Base-by-base conservation (phyloP, 1,140 invertebrate genomes). In the Harlomillsia oculata region DNA sequence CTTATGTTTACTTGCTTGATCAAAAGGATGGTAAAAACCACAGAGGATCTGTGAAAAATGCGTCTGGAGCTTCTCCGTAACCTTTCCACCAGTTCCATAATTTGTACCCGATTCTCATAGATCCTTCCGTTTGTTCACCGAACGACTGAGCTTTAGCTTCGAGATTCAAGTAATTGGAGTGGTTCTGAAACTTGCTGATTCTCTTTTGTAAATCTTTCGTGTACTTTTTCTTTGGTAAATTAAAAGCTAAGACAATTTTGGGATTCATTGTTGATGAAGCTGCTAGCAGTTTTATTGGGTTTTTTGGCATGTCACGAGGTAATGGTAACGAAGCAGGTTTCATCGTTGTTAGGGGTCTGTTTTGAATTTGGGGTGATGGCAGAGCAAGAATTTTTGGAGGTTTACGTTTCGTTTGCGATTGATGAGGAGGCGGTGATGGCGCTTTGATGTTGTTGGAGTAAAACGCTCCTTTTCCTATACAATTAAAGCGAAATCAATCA, bases 61-160 rank as follows among this genome's bases (percentile, higher is more conserved):
- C 28, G 13, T 28, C 45, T 11, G 45, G 45, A 20, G 45, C 13
- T 16, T 48, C 45, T 2, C 36, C 36, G 45, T 48, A 48, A 3
- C 45, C 45, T 32, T 48, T 48, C 2, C 25, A 48, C 45, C 45
- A 48, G 25, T 48, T 48, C 45, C 45, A 48, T 18, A 48, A 32
- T 48, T 32, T 48, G 16, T 48, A 48, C 3, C 45, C 45, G 28
- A 48, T 32, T 6, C n/a, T 48, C 9, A 48, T 48, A 48, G 34
- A 48, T 21, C 36, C 16, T 20, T 48, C 45, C 45, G 34, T 48
- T 34, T 48, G 20, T 18, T 48, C 45, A 2, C 28, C 45, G 6
- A 13, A 48, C 16, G 21, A 32, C 14, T 48, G 45, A 20, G 29
- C 14, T 32, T 48, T 48, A 3, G 45, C 29, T 18, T 48, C 29